These are phyloP conservation scores for Colossoma macropomum DNA, from an alignment of 2,113 vertebrate genomes.

Conservation along the genomic window DNA sequence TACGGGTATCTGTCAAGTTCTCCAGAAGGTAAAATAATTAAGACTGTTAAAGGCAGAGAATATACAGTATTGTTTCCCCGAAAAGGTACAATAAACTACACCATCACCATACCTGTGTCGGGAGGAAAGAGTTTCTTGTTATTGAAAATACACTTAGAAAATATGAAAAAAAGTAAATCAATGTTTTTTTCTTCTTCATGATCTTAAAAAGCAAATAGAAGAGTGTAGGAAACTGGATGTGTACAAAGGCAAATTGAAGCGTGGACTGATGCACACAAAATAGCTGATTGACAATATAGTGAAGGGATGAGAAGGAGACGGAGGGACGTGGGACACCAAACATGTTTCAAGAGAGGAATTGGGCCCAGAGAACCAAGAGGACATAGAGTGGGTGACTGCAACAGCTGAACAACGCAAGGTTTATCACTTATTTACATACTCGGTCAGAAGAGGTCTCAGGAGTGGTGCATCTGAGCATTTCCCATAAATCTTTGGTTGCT, in stretches of 20 bases:
- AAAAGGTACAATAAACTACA: conserved; percentile 83
- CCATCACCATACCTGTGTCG: conserved; percentile 81
- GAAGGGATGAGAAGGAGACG: conserved; percentile 24
- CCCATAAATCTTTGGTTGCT: conserved; percentile 30
- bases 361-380: conserved; percentile 28
- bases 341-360: conserved; percentile 2
- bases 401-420: neutral
- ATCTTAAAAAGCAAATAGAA: conserved; percentile 79
- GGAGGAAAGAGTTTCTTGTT: conserved; percentile 75
- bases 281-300: conserved; percentile 59
- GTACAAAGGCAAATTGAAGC: conserved; percentile 70
- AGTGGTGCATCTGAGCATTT: conserved; percentile 24
- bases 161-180: conserved; percentile 71
- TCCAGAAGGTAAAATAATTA: conserved; percentile 85
- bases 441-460: conserved; percentile 13
- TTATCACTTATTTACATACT: conserved; percentile 25
- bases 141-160: conserved; percentile 85
- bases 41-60: conserved; percentile 86
- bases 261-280: conserved; percentile 55
- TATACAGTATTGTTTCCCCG: conserved; percentile 83
- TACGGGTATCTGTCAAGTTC: conserved; percentile 83
- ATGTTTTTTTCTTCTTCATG: conserved; percentile 58
- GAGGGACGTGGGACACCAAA: conserved; percentile 11
- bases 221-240: conserved; percentile 68
- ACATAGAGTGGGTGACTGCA: conserved; percentile 8